These are phyloP conservation scores for Nyctereutes procyonoides DNA, from an alignment of 2,113 vertebrate species.

Conservation along the genomic window DNA sequence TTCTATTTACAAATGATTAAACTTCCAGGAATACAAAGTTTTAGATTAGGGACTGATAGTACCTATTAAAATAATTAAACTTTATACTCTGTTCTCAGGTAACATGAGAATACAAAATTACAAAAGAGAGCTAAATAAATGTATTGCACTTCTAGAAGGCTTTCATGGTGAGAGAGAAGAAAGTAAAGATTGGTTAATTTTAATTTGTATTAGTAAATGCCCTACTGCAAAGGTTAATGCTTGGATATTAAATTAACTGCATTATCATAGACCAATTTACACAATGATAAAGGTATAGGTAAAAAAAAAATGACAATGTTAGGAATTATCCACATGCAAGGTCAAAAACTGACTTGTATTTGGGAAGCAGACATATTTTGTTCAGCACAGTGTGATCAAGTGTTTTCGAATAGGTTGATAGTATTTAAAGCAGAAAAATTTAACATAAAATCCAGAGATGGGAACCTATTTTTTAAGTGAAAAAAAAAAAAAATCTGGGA, in stretches of 20 bases:
- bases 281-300: background rate
- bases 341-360: background rate
- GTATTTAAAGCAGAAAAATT: background rate
- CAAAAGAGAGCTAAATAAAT: background rate
- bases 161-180: background rate
- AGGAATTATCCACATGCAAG: background rate
- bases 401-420: background rate
- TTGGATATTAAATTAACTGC: background rate
- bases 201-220: background rate
- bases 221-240: background rate
- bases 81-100: background rate
- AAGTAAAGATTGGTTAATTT: background rate
- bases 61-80: background rate
- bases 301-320: background rate
- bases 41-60: background rate
- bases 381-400: background rate
- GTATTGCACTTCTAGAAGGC: fast-evolving
- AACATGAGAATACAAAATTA: background rate
- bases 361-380: background rate
- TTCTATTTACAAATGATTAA: background rate
- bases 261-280: background rate
- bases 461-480: background rate
- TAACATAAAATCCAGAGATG: background rate
- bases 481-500: background rate
- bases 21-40: background rate